These are phyloP conservation scores for Rhodinocichla rosea DNA, from an alignment of 2,113 vertebrate species.

Conservation along the genomic window DNA sequence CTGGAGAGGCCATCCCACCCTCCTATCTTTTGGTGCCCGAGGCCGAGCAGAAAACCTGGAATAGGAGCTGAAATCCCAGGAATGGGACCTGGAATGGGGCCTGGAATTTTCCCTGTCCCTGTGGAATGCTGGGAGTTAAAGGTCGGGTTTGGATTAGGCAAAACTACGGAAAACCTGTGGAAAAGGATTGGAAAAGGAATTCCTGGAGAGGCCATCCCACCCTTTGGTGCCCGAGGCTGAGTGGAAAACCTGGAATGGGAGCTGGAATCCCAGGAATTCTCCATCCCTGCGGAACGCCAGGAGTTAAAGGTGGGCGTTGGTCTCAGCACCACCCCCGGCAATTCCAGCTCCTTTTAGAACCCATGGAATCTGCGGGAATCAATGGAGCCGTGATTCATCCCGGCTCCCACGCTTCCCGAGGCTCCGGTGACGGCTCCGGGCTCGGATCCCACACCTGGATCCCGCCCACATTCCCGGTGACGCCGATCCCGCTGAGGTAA, in stretches of 20 bases:
- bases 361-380: background rate
- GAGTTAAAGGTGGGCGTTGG: background rate
- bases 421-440: background rate
- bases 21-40: background rate
- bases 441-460: background rate
- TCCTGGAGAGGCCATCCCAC: background rate
- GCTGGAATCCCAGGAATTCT: background rate
- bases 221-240: background rate
- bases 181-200: background rate
- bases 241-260: background rate
- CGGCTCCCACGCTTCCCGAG: background rate
- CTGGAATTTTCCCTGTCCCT: background rate
- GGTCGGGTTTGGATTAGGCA: background rate
- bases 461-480: background rate
- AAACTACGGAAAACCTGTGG: background rate
- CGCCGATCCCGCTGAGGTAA: background rate
- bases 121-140: background rate
- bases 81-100: background rate
- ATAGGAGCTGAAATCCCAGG: background rate
- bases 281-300: accelerated
- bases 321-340: background rate
- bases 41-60: background rate
- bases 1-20: background rate
- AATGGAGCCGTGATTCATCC: background rate
- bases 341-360: background rate